phyloP scores from a whole-genome alignment of 2,888 invertebrate genomes.

The Drosophila colorata region DNA sequence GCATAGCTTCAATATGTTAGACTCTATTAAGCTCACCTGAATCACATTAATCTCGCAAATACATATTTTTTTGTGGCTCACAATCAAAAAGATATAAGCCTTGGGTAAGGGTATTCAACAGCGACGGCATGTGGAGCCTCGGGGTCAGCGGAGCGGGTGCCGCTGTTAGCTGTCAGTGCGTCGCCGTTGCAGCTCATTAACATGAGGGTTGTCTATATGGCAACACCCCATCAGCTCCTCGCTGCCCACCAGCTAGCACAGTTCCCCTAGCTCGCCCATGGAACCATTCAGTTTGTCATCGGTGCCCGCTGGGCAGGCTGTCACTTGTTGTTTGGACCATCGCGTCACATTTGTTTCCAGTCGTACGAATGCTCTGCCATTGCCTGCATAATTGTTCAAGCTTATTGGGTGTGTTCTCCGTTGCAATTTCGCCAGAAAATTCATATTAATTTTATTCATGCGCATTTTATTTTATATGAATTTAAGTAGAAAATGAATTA shows the following conservation, averaged over 20 bases:
- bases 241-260: conserved; percentile 3
- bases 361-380: conserved; percentile 35
- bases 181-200: conserved; percentile 69
- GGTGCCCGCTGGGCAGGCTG: conserved; percentile 24
- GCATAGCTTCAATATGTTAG: neutral
- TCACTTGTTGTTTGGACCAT: conserved; percentile 59
- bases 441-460: too few species aligned
- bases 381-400: conserved; percentile 49
- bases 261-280: conserved; percentile 6
- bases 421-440: conserved; percentile 7
- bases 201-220: conserved; percentile 41
- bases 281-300: conserved; percentile 23
- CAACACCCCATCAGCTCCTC: conserved; percentile 5
- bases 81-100: neutral
- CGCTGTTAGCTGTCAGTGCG: conserved; percentile 67
- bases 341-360: conserved; percentile 56
- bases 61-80: too few species aligned
- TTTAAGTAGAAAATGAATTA: too few species aligned
- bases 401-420: conserved; percentile 12
- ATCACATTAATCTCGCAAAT: too few species aligned
- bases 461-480: neutral
- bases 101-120: conserved; percentile 6
- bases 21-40: neutral
- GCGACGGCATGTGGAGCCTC: conserved; percentile 8
- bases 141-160: conserved; percentile 18